A percentile compares a stretch with the other conserved stretches of the same genome.
phyloP scores from a whole-genome alignment of 2,888 invertebrate genomes.

The Hirudinaria manillensis region DNA sequence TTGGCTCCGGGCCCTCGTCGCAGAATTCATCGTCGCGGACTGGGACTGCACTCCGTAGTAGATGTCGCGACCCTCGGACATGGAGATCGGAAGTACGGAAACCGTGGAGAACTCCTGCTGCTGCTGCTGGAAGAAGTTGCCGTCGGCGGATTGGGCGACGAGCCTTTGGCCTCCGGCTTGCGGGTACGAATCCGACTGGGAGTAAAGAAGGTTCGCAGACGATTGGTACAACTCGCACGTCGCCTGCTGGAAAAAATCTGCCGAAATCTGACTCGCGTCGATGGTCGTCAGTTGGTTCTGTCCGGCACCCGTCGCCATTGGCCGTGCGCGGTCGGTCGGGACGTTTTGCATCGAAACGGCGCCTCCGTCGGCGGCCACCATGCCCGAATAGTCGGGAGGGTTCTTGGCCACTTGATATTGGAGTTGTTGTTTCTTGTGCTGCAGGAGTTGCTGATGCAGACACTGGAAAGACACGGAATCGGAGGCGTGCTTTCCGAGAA shows the following conservation, averaged over 20 bases:
- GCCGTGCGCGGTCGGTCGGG: background rate
- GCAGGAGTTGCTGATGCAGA: background rate
- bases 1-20: background rate
- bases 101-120: conserved; percentile 9
- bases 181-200: conserved; percentile 1
- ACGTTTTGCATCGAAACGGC: background rate
- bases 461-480: conserved; percentile 19
- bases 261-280: conserved; percentile 19
- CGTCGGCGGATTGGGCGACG: background rate
- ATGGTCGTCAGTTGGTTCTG: conserved; percentile 21
- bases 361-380: background rate
- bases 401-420: conserved; percentile 13
- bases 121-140: background rate
- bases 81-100: conserved; percentile 5
- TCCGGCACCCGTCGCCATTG: background rate
- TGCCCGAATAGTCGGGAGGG: background rate
- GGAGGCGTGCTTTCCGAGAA: conserved; percentile 23
- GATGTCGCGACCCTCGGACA: background rate
- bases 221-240: background rate
- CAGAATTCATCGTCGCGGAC: background rate
- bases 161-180: background rate
- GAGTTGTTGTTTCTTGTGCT: conserved; percentile 19
- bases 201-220: background rate
- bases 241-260: conserved; percentile 17
- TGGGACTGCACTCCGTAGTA: background rate